phyloP scores from a whole-genome alignment of 2,113 vertebrate genomes.

The Malurus elegans region DNA sequence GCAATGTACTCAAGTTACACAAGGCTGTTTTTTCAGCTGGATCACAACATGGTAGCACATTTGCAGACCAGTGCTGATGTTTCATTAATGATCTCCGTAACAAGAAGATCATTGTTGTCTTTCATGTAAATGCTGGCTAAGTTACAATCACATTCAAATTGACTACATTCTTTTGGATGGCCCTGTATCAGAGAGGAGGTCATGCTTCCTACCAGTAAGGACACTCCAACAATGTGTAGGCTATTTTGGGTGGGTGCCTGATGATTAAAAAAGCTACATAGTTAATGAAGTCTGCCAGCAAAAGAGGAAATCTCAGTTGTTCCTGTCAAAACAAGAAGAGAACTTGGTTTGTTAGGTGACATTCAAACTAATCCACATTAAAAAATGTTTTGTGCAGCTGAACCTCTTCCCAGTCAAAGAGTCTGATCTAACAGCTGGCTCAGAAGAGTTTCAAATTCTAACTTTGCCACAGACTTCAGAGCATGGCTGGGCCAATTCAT shows the following conservation, averaged over 20 bases:
- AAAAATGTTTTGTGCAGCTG: background rate
- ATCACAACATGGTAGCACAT: conserved; percentile 37
- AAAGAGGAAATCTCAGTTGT: background rate
- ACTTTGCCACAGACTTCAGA: background rate
- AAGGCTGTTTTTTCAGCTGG: conserved; percentile 57
- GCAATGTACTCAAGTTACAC: conserved; percentile 1
- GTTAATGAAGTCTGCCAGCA: conserved; percentile 10
- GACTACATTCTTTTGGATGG: conserved; percentile 23
- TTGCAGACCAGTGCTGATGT: conserved; percentile 44
- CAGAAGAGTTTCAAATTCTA: background rate
- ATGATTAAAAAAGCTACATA: background rate
- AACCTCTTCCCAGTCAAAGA: background rate
- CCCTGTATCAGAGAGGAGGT: conserved; percentile 5
- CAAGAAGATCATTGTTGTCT: conserved; percentile 57
- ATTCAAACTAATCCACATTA: background rate
- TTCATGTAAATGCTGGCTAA: conserved; percentile 45
- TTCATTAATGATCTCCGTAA: conserved; percentile 62
- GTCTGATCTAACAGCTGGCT: background rate
- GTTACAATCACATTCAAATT: conserved; percentile 39
- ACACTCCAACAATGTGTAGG: background rate
- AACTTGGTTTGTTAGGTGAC: background rate
- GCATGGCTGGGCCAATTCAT: background rate
- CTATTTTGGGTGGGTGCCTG: background rate
- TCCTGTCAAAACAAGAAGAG: background rate
- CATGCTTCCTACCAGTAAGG: background rate